Percentiles rank a stretch among this genome's conserved stretches.
Conservation (phyloP, 1,140 invertebrate genomes). For the Drosophila ohnishii region DNA sequence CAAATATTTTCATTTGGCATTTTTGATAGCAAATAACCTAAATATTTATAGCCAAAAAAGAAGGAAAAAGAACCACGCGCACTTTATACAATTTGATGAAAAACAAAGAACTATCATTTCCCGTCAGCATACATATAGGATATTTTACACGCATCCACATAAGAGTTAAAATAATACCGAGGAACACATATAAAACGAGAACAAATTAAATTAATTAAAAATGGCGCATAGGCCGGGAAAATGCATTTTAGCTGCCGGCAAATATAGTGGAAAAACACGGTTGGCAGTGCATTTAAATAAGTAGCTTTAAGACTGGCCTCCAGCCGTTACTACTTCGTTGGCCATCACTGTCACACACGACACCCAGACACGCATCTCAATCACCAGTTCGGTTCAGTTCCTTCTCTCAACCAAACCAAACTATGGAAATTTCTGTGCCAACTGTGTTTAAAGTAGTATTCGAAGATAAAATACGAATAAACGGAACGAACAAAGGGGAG, state of each 20-base stretch:
- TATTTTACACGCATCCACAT: constrained; percentile 40
- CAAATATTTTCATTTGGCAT: constrained; percentile 50
- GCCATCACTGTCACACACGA: constrained; percentile 29
- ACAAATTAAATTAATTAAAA: constrained; percentile 48
- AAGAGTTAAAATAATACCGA: constrained; percentile 34
- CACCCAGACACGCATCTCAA: constrained; percentile 34
- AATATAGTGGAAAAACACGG: constrained; percentile 15
- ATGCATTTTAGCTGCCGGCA: constrained; percentile 33
- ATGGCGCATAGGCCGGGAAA: constrained; percentile 50
- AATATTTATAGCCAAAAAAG: constrained; percentile 55
- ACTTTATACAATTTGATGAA: constrained; percentile 70
- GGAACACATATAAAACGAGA: constrained; percentile 19
- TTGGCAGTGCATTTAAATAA: constrained; percentile 42
- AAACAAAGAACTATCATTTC: constrained; percentile 52
- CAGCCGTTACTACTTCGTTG: constrained; percentile 32
- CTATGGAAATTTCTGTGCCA: constrained; percentile 70
- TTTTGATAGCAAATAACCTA: constrained; percentile 60
- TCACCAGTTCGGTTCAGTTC: constrained; percentile 70
- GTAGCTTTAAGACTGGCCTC: constrained; percentile 47
- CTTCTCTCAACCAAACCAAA: constrained; percentile 59
- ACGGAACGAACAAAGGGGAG: constrained; percentile 20
- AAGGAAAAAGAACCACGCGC: constrained; percentile 25
- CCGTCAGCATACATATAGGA: constrained; percentile 42
- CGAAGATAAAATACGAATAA: constrained; percentile 38
- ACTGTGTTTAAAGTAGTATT: constrained; percentile 65